Percentiles rank a stretch among this genome's conserved stretches.
These are phyloP conservation scores for Maniola jurtina DNA, from an alignment of 1,140 invertebrate species.

Conservation along the genomic window DNA sequence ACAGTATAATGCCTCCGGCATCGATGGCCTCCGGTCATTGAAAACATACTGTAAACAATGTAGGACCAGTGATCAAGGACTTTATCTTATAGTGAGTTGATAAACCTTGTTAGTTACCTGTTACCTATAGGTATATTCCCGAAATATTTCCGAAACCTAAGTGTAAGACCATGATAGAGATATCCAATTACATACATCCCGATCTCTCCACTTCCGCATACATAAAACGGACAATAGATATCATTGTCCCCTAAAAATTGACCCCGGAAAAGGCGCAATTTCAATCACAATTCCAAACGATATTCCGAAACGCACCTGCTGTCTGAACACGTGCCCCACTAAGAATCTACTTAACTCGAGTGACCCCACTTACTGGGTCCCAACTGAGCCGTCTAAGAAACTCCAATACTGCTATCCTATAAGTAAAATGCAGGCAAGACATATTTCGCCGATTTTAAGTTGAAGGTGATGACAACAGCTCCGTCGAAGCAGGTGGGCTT, in stretches of 20 bases:
- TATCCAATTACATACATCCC: neutral
- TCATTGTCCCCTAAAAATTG: slow-evolving; percentile 44
- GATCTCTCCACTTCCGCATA: slow-evolving; percentile 9
- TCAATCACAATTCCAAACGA: slow-evolving; percentile 62
- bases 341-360: slow-evolving; percentile 74
- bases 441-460: too few relatives aligned
- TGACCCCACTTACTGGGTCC: slow-evolving; percentile 69
- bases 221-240: slow-evolving; percentile 40
- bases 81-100: too few relatives aligned
- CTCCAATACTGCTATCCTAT: slow-evolving; percentile 30
- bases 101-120: neutral
- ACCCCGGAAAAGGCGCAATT: slow-evolving; percentile 59
- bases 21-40: too few relatives aligned
- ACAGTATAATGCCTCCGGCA: too few relatives aligned
- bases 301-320: slow-evolving; percentile 62
- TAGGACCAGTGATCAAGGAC: too few relatives aligned
- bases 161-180: neutral
- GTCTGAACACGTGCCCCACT: slow-evolving; percentile 65
- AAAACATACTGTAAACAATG: too few relatives aligned
- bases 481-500: too few relatives aligned
- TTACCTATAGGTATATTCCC: neutral
- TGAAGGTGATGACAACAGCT: too few relatives aligned
- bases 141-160: neutral
- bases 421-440: too few relatives aligned
- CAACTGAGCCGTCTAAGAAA: slow-evolving; percentile 66